Conservation (phyloP, 2,888 invertebrate species). For the Cheiracanthium punctorium region DNA sequence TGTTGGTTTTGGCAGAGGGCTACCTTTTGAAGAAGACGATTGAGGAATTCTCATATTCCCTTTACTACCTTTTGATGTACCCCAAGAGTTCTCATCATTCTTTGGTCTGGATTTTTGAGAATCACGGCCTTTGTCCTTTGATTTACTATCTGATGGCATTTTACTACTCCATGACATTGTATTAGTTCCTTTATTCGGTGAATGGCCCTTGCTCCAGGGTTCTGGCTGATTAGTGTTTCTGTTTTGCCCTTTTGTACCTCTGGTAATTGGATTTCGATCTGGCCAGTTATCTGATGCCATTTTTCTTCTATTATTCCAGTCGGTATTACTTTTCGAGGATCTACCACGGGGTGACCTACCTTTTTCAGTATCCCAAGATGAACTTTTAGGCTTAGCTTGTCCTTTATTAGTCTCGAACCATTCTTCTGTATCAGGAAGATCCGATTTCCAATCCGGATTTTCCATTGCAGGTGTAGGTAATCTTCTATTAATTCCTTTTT, state of each 20-base stretch:
- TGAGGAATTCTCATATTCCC: not conserved
- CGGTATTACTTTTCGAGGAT: not conserved
- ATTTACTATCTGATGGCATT: not conserved
- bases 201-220: not conserved
- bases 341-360: not conserved
- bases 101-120: not conserved
- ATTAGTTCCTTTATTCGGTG: not conserved
- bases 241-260: not conserved
- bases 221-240: not conserved
- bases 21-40: constrained; percentile 1
- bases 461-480: not conserved
- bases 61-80: not conserved
- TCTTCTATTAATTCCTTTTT: not conserved
- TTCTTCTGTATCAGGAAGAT: not conserved
- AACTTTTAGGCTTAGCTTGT: not conserved
- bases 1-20: not conserved
- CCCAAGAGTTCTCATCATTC: not conserved
- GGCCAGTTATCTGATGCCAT: not conserved
- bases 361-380: not conserved
- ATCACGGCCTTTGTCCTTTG: too few species aligned
- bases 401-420: not conserved
- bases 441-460: not conserved
- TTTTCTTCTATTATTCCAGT: not conserved
- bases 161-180: not conserved
- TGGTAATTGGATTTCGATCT: not conserved